Evolutionary conservation across 2,113 vertebrate species (phyloP), one percentile per base, ranked within the genome.

Genomic region (Picathartes gymnocephalus): DNA sequence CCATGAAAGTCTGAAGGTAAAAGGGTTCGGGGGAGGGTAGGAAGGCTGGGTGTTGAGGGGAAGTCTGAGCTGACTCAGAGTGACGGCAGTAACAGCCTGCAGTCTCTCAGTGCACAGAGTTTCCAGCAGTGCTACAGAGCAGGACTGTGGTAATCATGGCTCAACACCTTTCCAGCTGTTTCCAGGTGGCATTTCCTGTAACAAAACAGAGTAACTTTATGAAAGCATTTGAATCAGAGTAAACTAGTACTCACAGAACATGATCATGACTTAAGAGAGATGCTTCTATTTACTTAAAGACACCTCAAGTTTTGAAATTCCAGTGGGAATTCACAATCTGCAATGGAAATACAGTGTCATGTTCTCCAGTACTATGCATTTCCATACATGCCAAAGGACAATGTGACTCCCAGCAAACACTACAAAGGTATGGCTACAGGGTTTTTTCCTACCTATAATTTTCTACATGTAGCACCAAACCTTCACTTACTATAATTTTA

Each of bases 51-150:
- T 81, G 35, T 17, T 53, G 68, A 44, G 54, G 51, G 13, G 18
- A 66, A 77, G 47, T 30, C 56, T 83, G 56, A 42, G 10, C 71
- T 62, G 81, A 71, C 51, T 66, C 78, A 27, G 44, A 71, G 24
- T 23, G 54, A 54, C 84, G 80, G 62, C 68, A 82, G 7, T 54
- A 54, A 45, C 8, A 85, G 39, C 24, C 72, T 56, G 15, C 0
- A 0, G 4, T 31, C n/a, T 72, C 5, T 24, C 18, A 8, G 44
- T 2, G 9, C 22, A 9, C 47, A 50, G 47, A 8, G 18, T 13
- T 81, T 60, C 58, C 72, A 83, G 64, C 72, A 91, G 51, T 13
- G 77, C 56, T 40, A 21, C 21, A 11, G 12, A 39, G 54, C 62
- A 71, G 47, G 28, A 24, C 40, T 73, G 18, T 6, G 39, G 35